A percentile compares a stretch with the other conserved stretches of the same genome.
These are phyloP conservation scores for Metaphire vulgaris DNA, from an alignment of 1,140 invertebrate species.

Conservation along the genomic window DNA sequence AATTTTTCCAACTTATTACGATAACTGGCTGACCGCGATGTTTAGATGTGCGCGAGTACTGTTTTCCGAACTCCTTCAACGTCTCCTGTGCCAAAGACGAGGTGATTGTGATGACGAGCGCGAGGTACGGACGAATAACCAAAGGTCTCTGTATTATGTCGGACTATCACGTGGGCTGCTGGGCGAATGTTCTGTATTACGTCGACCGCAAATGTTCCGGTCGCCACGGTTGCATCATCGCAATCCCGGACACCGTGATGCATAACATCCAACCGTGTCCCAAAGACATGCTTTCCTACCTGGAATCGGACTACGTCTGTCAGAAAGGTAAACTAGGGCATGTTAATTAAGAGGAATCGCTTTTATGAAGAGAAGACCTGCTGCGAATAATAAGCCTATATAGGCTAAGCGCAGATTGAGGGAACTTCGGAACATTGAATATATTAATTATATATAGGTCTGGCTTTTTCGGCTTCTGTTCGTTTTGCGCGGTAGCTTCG, in stretches of 20 bases:
- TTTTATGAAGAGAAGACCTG: no score
- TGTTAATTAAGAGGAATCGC: no score
- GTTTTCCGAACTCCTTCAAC: constrained; percentile 17
- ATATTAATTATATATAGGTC: no score
- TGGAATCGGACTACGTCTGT: not conserved
- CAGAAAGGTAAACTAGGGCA: not conserved
- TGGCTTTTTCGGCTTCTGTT: no score
- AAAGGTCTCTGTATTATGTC: constrained; percentile 17
- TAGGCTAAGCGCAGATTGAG: no score
- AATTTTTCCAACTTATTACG: no score
- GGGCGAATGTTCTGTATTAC: constrained; percentile 5
- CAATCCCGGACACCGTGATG: not conserved
- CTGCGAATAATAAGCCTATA: no score
- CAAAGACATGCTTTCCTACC: not conserved
- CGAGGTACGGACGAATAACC: constrained; percentile 5
- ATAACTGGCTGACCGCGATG: no score
- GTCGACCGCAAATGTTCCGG: constrained; percentile 14
- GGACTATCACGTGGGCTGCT: constrained; percentile 20
- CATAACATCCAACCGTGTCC: not conserved
- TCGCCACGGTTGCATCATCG: not conserved
- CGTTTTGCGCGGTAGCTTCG: no score
- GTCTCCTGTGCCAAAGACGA: constrained; percentile 12
- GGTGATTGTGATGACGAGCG: constrained; percentile 17
- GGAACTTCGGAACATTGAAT: no score
- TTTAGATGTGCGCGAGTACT: constrained; percentile 18